Conservation (phyloP, 2,113 vertebrate species). For the Eurypyga helias region DNA sequence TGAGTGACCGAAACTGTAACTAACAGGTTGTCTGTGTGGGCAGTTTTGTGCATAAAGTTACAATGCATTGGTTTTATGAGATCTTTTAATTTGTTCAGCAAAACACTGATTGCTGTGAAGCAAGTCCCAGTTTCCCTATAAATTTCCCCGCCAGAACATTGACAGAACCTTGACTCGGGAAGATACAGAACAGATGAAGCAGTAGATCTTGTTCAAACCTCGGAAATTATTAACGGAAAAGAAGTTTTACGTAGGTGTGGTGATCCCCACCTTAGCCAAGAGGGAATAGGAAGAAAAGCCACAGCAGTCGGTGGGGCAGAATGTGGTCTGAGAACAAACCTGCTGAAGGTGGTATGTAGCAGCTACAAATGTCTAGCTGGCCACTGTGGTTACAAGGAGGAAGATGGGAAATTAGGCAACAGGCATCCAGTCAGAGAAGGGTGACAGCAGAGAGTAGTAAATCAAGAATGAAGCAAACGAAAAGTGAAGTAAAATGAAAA, state of each 20-base stretch:
- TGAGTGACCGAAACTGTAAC: neutral
- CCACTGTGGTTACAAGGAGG: neutral
- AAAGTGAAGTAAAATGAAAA: neutral
- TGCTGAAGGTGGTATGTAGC: neutral
- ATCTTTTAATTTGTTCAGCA: constrained; percentile 48
- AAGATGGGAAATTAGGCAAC: neutral
- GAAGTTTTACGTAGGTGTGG: neutral
- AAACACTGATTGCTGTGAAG: constrained; percentile 12
- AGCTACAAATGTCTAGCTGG: neutral
- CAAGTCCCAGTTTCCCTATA: constrained; percentile 26
- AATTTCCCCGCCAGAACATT: constrained; percentile 45
- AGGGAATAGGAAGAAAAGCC: neutral
- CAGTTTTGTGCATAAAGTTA: constrained; percentile 9
- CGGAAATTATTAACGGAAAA: neutral
- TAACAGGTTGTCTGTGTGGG: neutral
- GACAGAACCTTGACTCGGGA: neutral
- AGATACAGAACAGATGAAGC: constrained; percentile 30
- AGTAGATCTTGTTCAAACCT: constrained; percentile 24
- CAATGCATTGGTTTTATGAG: constrained; percentile 35
- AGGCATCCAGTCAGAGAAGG: neutral
- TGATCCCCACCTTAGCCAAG: neutral
- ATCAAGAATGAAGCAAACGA: accelerated
- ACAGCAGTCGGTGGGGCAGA: neutral
- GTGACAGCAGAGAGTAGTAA: neutral
- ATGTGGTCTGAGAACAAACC: neutral